Evolutionary conservation across 1,140 invertebrate genomes (phyloP), one percentile per base, ranked within the genome.

Genomic region (Agrypnia vestita): DNA sequence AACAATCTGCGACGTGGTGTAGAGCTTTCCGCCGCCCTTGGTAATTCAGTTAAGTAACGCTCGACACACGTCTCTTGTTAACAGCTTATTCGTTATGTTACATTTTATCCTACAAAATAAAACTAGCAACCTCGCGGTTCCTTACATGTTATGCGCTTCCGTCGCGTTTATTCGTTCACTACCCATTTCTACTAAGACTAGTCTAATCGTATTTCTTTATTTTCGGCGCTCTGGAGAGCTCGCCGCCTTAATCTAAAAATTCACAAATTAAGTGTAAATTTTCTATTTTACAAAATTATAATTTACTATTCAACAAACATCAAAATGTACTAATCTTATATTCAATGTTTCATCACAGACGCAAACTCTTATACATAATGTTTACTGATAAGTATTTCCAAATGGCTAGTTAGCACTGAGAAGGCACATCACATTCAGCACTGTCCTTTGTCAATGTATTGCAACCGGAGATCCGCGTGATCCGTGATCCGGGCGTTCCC

Each of bases 311-410:
- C 49, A 67, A 77, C 61, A 67, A 59, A 53, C 47, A 62, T 73
- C 25, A 64, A 77, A 77, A 77, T 64, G 25, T 64, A 77, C 59
- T 62, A 56, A 59, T 19, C 53, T 73, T 76, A 76, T 76, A 61
- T 80, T 74, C 78, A 80, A 80, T 64, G 71, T 75, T 75, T 74
- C 78, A 80, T 80, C 78, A 80, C 78, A 80, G 78, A 56, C 72
- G 47, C 74, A 62, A 80, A 80, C 69, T 80, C 51, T 74, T 74
- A 74, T 19, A 59, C 53, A 43, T 74, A 56, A 6, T 74, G 51
- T 46, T 74, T 74, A 74, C 71, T 74, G 71, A 74, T 74, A 74
- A 74, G 71, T 74, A 73, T 74, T 73, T 74, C 71, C 17, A 74
- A 55, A 55, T 74, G 71, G 71, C 49, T 74, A 74, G 35, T 74